phyloP scores from a whole-genome alignment of 2,113 vertebrate genomes.

The Limanda limanda region DNA sequence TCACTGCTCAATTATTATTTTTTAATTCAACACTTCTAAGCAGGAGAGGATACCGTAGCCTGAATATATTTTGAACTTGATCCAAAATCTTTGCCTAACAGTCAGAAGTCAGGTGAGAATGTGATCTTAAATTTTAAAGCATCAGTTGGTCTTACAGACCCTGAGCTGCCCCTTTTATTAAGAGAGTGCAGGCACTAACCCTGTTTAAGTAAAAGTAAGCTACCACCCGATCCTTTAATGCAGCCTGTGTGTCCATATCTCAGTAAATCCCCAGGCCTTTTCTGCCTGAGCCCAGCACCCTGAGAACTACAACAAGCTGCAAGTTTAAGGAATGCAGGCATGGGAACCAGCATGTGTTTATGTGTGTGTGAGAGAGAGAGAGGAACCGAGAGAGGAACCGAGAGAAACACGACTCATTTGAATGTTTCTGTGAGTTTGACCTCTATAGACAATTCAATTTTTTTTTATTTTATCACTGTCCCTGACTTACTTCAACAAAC shows the following conservation, averaged over 20 bases:
- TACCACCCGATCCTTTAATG: constrained; percentile 22
- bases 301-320: constrained; percentile 61
- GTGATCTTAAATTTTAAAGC: constrained; percentile 2
- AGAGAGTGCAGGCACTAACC: constrained; percentile 12
- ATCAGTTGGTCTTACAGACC: background rate
- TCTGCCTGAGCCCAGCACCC: constrained; percentile 31
- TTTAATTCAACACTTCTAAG: too few relatives aligned
- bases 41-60: too few relatives aligned
- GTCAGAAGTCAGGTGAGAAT: constrained; percentile 15
- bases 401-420: constrained; percentile 1
- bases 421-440: constrained; percentile 27
- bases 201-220: constrained; percentile 37
- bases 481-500: constrained; percentile 6
- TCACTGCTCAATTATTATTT: too few relatives aligned
- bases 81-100: background rate
- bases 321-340: constrained; percentile 54
- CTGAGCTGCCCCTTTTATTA: constrained; percentile 8
- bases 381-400: background rate
- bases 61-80: too few relatives aligned
- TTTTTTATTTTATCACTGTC: background rate
- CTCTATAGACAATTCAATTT: constrained; percentile 5
- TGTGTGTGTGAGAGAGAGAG: constrained; percentile 2
- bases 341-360: constrained; percentile 28
- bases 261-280: constrained; percentile 6
- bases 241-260: constrained; percentile 43